Evolutionary conservation across 2,888 invertebrate genomes (phyloP).

Genomic region (Spilosoma lubricipeda): DNA sequence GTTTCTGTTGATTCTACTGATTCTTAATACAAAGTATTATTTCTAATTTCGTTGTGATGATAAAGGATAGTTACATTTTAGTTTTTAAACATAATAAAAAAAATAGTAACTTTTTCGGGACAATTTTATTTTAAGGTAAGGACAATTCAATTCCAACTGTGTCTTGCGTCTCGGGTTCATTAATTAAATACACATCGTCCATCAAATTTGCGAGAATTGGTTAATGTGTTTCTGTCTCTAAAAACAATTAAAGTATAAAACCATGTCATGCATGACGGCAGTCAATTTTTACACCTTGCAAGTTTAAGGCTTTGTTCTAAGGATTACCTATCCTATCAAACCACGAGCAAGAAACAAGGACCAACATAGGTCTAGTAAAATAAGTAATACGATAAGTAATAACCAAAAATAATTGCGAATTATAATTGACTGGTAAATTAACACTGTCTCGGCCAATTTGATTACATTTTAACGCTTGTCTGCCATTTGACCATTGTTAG

Average conservation of each 20-base stretch:
- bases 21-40: no score
- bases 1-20: background rate
- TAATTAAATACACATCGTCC: no score
- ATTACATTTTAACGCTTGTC: slow-evolving; percentile 58
- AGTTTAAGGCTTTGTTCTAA: background rate
- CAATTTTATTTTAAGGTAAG: background rate
- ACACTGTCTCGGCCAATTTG: slow-evolving; percentile 62
- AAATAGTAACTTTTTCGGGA: background rate
- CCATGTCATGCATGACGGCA: no score
- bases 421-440: slow-evolving; percentile 56
- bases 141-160: background rate
- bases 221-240: no score
- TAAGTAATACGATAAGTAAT: background rate
- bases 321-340: no score
- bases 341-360: background rate
- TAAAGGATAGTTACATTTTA: no score
- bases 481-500: slow-evolving; percentile 49
- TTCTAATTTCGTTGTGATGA: no score
- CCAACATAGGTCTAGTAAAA: background rate
- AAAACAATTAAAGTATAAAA: no score
- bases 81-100: background rate
- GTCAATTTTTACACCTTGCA: no score
- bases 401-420: slow-evolving; percentile 25
- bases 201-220: no score
- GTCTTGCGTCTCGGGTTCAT: background rate